Base-by-base conservation (phyloP, 2,797 vertebrate species). In the Pampus argenteus region DNA sequence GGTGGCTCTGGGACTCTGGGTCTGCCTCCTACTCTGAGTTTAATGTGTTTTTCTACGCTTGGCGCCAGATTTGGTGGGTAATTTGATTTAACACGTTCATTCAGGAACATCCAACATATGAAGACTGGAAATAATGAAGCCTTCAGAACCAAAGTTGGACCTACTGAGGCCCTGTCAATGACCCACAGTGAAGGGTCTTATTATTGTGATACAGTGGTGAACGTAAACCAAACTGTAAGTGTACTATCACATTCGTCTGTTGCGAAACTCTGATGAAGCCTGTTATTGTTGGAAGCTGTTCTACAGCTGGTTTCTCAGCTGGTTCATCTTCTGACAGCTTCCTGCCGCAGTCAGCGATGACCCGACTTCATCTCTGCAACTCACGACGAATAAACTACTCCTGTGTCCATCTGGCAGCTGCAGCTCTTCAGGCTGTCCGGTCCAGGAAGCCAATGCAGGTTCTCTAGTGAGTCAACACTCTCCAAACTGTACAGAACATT, bases 261-360 rank as follows among this genome's bases (percentile, higher is more conserved):
- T 15, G 40, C 28, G 28, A 36, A 3, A 15, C 49, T 36, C 29
- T 22, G 15, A 51, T 17, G 17, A 17, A 11, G 31, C 9, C 9
- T 3, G 38, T 26, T 40, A 49, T 63, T 59, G 76, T 61, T 50
- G 14, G 23, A 29, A 28, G 22, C 8, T 1, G 15, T 51, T 1
- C 15, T 40, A 52, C 69, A 71, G 70, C 70, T 79, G 73, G 34
- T 40, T 20, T 47, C 60, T 65, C 73, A 72, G 62, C 79, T 14
- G 48, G 6, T 60, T n/a, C 1, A 1, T 54, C 40, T 17, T 74
- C 61, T 47, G 59, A 49, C 14, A 25, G 54, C 29, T 44, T 63
- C 51, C 34, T 34, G 54, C 50, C 22, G 9, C 4, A 22, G 2
- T 15, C 3, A 17, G 23, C n/a, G n/a, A 18, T 51, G 26, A 9